A percentile compares a stretch with the other conserved stretches of the same genome.
Conservation (phyloP, 64 coral and sea anemone genomes). For the Porites australiensis region DNA sequence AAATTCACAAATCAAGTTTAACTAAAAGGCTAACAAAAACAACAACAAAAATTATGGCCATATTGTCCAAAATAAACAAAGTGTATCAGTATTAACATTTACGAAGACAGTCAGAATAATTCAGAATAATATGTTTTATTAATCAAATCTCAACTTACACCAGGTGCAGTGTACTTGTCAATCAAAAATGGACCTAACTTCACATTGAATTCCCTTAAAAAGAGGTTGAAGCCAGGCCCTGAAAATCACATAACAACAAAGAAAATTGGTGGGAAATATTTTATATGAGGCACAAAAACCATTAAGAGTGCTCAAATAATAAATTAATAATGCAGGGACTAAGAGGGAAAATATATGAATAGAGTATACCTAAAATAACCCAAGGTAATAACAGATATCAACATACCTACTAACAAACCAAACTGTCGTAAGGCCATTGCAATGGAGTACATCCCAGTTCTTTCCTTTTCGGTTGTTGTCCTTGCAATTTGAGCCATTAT, state of each 20-base stretch:
- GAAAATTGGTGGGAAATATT: neutral
- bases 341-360: too few species aligned
- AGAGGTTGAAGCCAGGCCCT: slow-evolving; percentile 93
- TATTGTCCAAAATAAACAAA: too few species aligned
- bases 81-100: too few species aligned
- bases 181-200: slow-evolving; percentile 85
- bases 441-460: slow-evolving; percentile 92
- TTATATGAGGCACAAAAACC: neutral
- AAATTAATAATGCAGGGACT: too few species aligned
- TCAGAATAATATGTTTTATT: too few species aligned
- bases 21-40: too few species aligned
- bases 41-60: too few species aligned
- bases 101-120: too few species aligned
- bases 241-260: slow-evolving; percentile 1
- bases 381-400: neutral
- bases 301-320: too few species aligned
- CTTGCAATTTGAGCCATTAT: slow-evolving; percentile 96
- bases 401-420: slow-evolving; percentile 88
- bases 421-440: slow-evolving; percentile 85
- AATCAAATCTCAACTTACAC: slow-evolving; percentile 55
- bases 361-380: neutral
- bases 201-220: slow-evolving; percentile 78
- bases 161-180: slow-evolving; percentile 82
- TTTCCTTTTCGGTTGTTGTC: slow-evolving; percentile 89
- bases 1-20: too few species aligned